Percentiles rank a stretch among this genome's conserved stretches.
These are phyloP conservation scores for western clawed frog (Xenopus tropicalis) DNA, from an alignment of 2,113 vertebrate genomes.

Conservation along the genomic window UCB_Xtro_10.0 CM004445.2:62604501-62605000, in stretches of 20 bases:
- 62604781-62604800: slow-evolving; percentile 81
- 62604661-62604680: slow-evolving; percentile 89
- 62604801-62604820: slow-evolving; percentile 71
- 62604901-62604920: no score
- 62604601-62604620: slow-evolving; percentile 94
- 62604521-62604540: no score
- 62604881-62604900: no score
- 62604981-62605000: slow-evolving; percentile 47
- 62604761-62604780: slow-evolving; percentile 95
- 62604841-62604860: not conserved
- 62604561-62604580: no score
- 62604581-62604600: slow-evolving; percentile 63
- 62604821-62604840: not conserved
- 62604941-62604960: not conserved
- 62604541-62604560: no score
- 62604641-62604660: slow-evolving; percentile 94
- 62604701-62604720: slow-evolving; percentile 95
- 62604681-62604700: slow-evolving; percentile 92
- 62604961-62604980: slow-evolving; percentile 11
- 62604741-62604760: slow-evolving; percentile 91
- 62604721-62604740: slow-evolving; percentile 92
- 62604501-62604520: no score
- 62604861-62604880: no score
- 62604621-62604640: slow-evolving; percentile 94
- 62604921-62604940: not conserved